These are phyloP conservation scores for Hanleya hanleyi DNA, from an alignment of 2,888 invertebrate species.

Conservation along the genomic window DNA sequence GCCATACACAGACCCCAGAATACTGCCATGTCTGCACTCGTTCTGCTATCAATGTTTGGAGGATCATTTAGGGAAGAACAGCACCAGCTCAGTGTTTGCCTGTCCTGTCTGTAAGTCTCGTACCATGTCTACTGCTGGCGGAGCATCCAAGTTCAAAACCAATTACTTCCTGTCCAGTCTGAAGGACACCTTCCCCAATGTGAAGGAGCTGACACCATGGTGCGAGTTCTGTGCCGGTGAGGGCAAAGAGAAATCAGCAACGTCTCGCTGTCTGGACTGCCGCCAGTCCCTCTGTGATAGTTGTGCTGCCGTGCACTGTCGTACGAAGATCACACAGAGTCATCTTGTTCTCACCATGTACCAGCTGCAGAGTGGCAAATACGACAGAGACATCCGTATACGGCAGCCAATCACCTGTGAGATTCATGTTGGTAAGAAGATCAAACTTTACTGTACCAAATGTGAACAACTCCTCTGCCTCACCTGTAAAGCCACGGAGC, in stretches of 20 bases:
- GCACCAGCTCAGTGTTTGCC: constrained; percentile 10
- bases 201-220: not conserved
- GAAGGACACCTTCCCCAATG: not conserved
- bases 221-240: constrained; percentile 6
- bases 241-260: not conserved
- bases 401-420: constrained; percentile 6
- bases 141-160: constrained; percentile 15
- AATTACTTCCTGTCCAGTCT: constrained; percentile 4
- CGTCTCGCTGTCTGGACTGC: not conserved
- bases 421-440: not conserved
- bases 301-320: not conserved
- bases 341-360: not conserved
- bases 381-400: not conserved
- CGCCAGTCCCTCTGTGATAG: constrained; percentile 2
- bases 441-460: constrained; percentile 1
- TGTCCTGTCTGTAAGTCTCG: constrained; percentile 25
- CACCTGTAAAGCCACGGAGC: not conserved
- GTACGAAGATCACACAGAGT: not conserved
- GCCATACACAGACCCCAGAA: constrained; percentile 19
- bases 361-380: constrained; percentile 3
- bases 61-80: constrained; percentile 17
- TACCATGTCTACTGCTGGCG: constrained; percentile 8
- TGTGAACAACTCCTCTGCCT: constrained; percentile 1
- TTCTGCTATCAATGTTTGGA: constrained; percentile 26
- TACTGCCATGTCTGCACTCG: constrained; percentile 29